phyloP scores from a whole-genome alignment of 2,797 vertebrate genomes.

The Fundulus diaphanus region DNA sequence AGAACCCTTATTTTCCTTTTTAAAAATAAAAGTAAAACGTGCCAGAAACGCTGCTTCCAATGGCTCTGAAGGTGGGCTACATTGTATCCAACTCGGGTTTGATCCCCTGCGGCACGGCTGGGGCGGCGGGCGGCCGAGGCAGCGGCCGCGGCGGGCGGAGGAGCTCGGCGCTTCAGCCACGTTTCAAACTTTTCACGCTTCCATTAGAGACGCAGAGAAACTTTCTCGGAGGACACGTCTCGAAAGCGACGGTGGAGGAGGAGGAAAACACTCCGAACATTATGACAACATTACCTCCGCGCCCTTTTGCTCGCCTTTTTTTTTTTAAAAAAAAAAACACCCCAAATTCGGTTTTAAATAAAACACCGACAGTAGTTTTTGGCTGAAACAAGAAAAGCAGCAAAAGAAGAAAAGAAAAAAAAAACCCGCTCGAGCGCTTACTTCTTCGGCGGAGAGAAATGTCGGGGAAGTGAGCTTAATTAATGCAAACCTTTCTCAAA shows the following conservation, averaged over 20 bases:
- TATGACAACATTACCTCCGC: conserved; percentile 52
- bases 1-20: conserved; percentile 14
- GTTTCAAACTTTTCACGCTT: conserved; percentile 83
- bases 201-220: conserved; percentile 63
- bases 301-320: conserved; percentile 74
- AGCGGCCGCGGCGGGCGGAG: conserved; percentile 22
- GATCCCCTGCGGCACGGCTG: conserved; percentile 46
- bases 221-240: conserved; percentile 64
- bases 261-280: background rate
- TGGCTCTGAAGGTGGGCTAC: background rate
- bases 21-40: conserved; percentile 8
- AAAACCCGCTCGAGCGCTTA: conserved; percentile 74
- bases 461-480: conserved; percentile 53
- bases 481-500: conserved; percentile 79
- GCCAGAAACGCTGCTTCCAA: background rate
- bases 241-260: background rate
- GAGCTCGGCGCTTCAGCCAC: conserved; percentile 69
- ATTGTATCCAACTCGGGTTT: background rate
- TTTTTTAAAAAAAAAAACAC: background rate
- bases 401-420: background rate
- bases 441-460: conserved; percentile 78
- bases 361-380: conserved; percentile 31
- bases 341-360: conserved; percentile 16
- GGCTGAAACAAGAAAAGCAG: conserved; percentile 11
- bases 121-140: conserved; percentile 33